Conservation (phyloP, 2,888 invertebrate species). For the Limnephilus marmoratus region DNA sequence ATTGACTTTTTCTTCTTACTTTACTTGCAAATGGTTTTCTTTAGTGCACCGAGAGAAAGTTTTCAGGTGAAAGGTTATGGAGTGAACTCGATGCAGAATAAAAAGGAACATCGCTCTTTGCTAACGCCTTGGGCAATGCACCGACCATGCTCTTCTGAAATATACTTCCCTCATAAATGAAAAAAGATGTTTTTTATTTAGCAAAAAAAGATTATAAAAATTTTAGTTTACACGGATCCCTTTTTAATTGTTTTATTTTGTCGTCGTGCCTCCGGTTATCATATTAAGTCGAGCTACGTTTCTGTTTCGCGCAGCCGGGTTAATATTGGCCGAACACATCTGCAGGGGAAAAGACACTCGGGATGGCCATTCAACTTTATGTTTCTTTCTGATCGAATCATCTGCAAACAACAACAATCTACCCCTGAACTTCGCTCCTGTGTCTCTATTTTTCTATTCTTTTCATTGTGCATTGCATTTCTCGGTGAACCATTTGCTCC, state of each 20-base stretch:
- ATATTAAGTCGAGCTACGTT: neutral
- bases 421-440: neutral
- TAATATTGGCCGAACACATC: constrained; percentile 17
- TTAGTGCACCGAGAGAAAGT: neutral
- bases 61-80: neutral
- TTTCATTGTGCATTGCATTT: neutral
- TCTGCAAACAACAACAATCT: constrained; percentile 55
- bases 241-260: neutral
- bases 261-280: neutral
- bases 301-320: constrained; percentile 6
- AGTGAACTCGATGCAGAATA: neutral
- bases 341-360: constrained; percentile 9
- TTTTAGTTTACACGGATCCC: neutral
- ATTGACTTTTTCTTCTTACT: neutral
- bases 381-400: constrained; percentile 59
- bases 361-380: constrained; percentile 59
- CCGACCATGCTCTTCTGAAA: neutral
- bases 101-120: neutral
- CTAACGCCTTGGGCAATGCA: neutral
- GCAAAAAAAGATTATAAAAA: neutral
- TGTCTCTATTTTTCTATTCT: neutral
- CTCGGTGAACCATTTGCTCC: neutral
- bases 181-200: neutral
- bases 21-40: neutral
- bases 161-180: neutral